Evolutionary conservation across 2,888 invertebrate species (phyloP).

Genomic region (Nebria brevicollis): DNA sequence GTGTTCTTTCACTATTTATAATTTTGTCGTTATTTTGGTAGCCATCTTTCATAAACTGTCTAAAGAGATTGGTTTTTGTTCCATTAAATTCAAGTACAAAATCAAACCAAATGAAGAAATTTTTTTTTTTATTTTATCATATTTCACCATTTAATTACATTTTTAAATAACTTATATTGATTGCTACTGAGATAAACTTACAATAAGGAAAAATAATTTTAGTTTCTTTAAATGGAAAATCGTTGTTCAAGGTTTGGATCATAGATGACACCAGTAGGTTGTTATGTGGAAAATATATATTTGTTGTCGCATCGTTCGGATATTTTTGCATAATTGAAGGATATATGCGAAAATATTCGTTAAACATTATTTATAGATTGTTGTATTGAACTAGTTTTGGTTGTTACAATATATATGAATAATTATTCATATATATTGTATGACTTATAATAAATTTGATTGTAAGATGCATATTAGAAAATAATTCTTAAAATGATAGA

Average conservation of each 20-base stretch:
- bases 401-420: no score
- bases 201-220: neutral
- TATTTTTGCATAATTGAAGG: no score
- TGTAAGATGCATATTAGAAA: no score
- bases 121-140: neutral
- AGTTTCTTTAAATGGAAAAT: slow-evolving; percentile 13
- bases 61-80: slow-evolving; percentile 15
- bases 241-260: neutral
- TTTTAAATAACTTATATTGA: neutral
- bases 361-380: no score
- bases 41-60: slow-evolving; percentile 42
- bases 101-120: neutral
- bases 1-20: slow-evolving; percentile 31
- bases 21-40: slow-evolving; percentile 42
- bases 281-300: neutral
- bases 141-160: neutral
- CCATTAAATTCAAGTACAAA: neutral
- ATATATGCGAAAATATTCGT: no score
- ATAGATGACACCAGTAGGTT: slow-evolving; percentile 30
- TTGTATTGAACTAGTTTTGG: no score
- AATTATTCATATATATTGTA: no score
- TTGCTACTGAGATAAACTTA: no score
- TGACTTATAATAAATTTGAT: no score
- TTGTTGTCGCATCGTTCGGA: no score
- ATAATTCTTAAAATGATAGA: neutral